Percentiles rank a stretch among this genome's conserved stretches.
Conservation (phyloP, 2,113 vertebrate genomes). For the Rhodinocichla rosea region DNA sequence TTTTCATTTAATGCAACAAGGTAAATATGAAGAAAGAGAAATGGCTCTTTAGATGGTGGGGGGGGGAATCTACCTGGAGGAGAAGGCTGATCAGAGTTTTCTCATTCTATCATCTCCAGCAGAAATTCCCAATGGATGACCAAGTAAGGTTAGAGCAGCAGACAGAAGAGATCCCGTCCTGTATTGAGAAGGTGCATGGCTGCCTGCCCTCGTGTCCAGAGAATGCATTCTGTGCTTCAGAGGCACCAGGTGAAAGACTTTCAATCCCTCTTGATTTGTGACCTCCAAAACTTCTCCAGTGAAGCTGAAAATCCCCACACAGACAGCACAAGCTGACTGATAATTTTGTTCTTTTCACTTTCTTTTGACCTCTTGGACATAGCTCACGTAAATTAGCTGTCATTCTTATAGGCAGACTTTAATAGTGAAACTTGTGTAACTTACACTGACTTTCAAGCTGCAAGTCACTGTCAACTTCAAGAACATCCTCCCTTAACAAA, state of each 20-base stretch:
- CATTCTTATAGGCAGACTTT: background rate
- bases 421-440: background rate
- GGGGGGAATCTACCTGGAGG: background rate
- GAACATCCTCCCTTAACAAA: background rate
- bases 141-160: background rate
- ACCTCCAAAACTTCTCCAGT: background rate
- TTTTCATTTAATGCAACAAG: background rate
- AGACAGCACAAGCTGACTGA: background rate
- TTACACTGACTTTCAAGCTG: background rate
- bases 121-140: background rate
- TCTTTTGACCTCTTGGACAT: background rate
- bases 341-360: background rate
- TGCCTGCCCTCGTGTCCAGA: background rate
- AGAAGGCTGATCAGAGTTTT: background rate
- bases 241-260: background rate
- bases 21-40: background rate
- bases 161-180: background rate
- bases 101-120: background rate
- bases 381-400: background rate
- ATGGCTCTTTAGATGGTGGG: background rate
- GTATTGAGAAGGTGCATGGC: accelerated
- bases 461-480: background rate
- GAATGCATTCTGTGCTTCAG: background rate
- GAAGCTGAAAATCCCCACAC: background rate
- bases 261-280: background rate